phyloP scores from a whole-genome alignment of 1,140 invertebrate species.

The Gonatopus flavifemur region DNA sequence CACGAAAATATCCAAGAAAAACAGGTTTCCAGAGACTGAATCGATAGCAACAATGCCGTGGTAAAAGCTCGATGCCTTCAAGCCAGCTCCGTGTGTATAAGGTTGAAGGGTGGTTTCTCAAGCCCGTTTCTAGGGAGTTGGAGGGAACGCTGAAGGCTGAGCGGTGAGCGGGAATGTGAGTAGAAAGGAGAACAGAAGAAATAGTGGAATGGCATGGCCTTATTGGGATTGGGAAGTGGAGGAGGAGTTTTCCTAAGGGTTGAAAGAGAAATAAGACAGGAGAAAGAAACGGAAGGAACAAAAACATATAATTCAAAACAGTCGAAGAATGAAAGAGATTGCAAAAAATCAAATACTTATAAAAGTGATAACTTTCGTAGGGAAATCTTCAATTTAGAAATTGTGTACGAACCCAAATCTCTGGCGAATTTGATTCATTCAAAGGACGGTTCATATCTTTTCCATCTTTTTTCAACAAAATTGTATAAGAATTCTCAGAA shows the following conservation, averaged over 20 bases:
- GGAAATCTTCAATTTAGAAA: too few relatives aligned
- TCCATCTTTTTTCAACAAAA: too few relatives aligned
- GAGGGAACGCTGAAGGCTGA: constrained; percentile 8
- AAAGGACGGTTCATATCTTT: too few relatives aligned
- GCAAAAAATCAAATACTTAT: too few relatives aligned
- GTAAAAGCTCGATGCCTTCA: constrained; percentile 44
- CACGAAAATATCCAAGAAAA: constrained; percentile 47
- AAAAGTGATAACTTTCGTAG: too few relatives aligned
- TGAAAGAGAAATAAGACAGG: constrained; percentile 37
- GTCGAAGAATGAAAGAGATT: constrained; percentile 18
- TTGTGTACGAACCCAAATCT: too few relatives aligned
- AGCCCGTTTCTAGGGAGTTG: background rate
- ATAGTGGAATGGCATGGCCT: constrained; percentile 40
- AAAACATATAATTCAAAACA: constrained; percentile 15
- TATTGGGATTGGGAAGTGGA: constrained; percentile 49
- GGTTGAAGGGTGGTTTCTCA: constrained; percentile 1
- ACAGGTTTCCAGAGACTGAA: constrained; percentile 42
- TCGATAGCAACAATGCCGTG: constrained; percentile 51
- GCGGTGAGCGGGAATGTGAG: constrained; percentile 5
- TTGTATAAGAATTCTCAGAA: too few relatives aligned
- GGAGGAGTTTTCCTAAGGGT: constrained; percentile 50
- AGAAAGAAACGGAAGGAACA: constrained; percentile 21
- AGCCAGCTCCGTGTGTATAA: constrained; percentile 5
- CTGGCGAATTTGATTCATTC: too few relatives aligned
- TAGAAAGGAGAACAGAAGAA: constrained; percentile 9